phyloP scores from a whole-genome alignment of 2,888 invertebrate species.

The Schizaphis graminum region DNA sequence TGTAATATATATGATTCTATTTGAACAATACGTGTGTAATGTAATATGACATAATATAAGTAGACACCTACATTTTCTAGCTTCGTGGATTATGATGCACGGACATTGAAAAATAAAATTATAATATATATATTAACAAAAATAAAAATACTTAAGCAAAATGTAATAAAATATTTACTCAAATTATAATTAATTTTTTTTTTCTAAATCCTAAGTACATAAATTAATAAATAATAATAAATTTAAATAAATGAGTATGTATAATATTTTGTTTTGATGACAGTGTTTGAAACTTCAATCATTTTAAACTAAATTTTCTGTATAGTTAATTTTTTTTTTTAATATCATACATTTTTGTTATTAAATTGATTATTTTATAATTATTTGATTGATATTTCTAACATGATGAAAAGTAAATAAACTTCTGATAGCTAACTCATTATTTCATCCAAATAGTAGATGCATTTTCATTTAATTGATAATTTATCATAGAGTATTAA shows the following conservation, averaged over 20 bases:
- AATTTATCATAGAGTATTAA: neutral
- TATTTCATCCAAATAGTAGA: neutral
- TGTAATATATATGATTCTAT: neutral
- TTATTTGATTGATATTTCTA: neutral
- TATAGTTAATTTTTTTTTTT: neutral
- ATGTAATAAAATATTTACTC: neutral
- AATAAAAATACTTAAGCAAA: neutral
- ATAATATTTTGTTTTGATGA: neutral
- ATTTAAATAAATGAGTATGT: neutral
- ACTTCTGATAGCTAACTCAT: neutral
- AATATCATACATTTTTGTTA: neutral
- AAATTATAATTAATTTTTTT: neutral
- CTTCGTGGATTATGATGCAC: neutral
- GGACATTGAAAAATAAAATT: neutral
- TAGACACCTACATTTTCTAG: neutral
- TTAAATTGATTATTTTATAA: neutral
- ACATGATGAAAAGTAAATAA: neutral
- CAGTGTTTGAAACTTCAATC: neutral
- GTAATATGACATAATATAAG: neutral
- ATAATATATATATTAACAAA: neutral
- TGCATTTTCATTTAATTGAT: neutral
- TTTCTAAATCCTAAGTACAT: neutral
- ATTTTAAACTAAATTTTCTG: neutral
- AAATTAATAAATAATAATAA: slow-evolving; percentile 10
- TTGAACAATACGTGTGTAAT: neutral